phyloP scores from a whole-genome alignment of 2,113 vertebrate species.

The Tachuris rubrigastra region DNA sequence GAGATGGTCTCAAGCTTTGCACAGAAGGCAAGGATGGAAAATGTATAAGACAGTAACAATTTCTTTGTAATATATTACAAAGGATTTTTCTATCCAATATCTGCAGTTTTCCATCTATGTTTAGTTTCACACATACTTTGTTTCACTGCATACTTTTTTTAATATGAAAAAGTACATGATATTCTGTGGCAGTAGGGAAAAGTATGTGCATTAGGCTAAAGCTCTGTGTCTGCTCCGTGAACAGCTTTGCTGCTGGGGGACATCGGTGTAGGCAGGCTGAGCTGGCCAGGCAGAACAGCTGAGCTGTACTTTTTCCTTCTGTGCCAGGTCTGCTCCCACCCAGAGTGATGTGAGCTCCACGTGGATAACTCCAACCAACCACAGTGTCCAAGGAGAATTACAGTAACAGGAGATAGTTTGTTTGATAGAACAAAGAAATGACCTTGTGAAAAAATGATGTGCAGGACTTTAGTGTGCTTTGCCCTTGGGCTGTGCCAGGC shows the following conservation, averaged over 20 bases:
- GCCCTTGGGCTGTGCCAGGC: not conserved
- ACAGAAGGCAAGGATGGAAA: not conserved
- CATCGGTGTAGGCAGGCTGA: not conserved
- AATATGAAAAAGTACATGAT: not conserved
- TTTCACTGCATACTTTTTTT: not conserved
- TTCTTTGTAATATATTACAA: not conserved
- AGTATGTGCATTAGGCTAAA: not conserved
- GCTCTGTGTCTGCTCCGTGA: rapidly evolving
- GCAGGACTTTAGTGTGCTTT: not conserved
- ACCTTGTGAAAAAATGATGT: not conserved
- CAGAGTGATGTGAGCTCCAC: not conserved
- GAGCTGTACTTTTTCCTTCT: not conserved
- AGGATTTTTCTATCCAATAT: not conserved
- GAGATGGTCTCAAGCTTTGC: not conserved
- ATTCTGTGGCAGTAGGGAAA: not conserved
- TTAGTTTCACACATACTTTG: not conserved
- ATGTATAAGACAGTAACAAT: not conserved
- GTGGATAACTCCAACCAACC: not conserved
- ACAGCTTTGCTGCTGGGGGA: not conserved
- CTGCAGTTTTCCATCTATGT: not conserved
- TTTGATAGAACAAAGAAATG: not conserved
- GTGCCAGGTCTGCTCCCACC: not conserved
- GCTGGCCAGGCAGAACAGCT: rapidly evolving
- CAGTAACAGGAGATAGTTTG: not conserved
- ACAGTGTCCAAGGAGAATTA: not conserved